Conservation (phyloP, 2,113 vertebrate species). For the Sitta europaea region DNA sequence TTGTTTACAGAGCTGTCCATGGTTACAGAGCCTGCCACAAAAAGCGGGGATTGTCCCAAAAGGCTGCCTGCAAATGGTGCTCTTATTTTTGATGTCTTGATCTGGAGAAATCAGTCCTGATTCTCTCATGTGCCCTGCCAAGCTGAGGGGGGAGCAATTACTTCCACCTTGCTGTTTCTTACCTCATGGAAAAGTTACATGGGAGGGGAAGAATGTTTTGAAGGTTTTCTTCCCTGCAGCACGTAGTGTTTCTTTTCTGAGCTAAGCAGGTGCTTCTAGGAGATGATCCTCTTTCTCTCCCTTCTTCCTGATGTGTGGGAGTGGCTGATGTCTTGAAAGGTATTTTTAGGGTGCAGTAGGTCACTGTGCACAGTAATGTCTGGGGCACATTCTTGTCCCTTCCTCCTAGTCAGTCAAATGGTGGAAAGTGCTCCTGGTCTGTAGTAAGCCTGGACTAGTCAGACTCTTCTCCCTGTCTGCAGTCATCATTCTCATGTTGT, state of each 20-base stretch:
- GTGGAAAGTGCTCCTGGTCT: not conserved
- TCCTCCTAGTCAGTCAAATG: not conserved
- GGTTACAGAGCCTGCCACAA: not conserved
- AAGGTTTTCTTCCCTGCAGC: not conserved
- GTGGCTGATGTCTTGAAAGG: not conserved
- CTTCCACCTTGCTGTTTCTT: not conserved
- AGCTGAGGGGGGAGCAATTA: not conserved
- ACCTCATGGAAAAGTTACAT: not conserved
- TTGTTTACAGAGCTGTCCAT: not conserved
- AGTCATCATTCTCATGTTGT: not conserved
- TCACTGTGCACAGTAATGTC: not conserved
- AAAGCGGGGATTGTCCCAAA: not conserved
- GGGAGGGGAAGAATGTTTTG: not conserved
- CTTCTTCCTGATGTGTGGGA: not conserved
- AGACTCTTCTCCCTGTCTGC: not conserved
- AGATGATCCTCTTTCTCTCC: not conserved
- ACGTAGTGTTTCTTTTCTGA: not conserved
- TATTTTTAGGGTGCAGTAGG: not conserved
- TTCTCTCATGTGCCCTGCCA: not conserved
- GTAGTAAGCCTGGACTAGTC: not conserved
- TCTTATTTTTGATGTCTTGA: not conserved
- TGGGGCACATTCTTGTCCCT: not conserved
- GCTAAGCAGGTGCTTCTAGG: not conserved
- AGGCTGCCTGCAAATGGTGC: not conserved
- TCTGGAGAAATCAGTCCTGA: not conserved